A percentile compares a stretch with the other conserved stretches of the same genome.
These are phyloP conservation scores for Podabrus alpinus DNA, from an alignment of 2,888 invertebrate genomes.

Conservation along the genomic window DNA sequence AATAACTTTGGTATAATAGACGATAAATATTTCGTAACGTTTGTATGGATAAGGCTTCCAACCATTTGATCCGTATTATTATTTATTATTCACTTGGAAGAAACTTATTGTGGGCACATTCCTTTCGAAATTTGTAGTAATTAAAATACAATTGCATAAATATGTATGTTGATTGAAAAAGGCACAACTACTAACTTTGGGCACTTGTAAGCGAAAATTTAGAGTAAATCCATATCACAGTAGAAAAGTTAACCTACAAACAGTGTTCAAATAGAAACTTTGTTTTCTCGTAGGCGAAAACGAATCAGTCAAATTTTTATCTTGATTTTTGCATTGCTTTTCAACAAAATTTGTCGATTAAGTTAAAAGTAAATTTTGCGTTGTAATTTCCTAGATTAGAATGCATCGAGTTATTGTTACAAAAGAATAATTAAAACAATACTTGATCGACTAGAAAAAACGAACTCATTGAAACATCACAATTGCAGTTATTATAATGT, in stretches of 20 bases:
- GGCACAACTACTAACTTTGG: background rate
- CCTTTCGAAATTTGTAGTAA: background rate
- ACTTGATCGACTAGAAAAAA: background rate
- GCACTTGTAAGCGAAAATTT: background rate
- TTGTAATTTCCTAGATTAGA: background rate
- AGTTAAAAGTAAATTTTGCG: background rate
- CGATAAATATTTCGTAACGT: background rate
- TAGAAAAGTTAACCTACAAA: background rate
- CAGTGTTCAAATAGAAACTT: background rate
- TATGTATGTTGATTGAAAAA: background rate
- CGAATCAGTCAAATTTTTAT: background rate
- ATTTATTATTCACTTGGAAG: background rate
- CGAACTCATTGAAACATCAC: background rate
- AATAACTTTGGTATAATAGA: conserved; percentile 9
- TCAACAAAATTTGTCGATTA: background rate
- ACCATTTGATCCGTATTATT: conserved; percentile 14
- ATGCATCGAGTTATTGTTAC: background rate
- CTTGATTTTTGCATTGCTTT: background rate
- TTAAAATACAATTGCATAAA: background rate
- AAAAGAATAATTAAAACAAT: background rate
- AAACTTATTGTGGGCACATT: background rate
- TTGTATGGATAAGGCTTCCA: conserved; percentile 13
- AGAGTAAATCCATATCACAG: background rate
- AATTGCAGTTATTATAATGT: background rate
- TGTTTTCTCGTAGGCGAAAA: background rate